Evolutionary conservation across 2,113 vertebrate genomes (phyloP).

Genomic region (Eulemur rufifrons): DNA sequence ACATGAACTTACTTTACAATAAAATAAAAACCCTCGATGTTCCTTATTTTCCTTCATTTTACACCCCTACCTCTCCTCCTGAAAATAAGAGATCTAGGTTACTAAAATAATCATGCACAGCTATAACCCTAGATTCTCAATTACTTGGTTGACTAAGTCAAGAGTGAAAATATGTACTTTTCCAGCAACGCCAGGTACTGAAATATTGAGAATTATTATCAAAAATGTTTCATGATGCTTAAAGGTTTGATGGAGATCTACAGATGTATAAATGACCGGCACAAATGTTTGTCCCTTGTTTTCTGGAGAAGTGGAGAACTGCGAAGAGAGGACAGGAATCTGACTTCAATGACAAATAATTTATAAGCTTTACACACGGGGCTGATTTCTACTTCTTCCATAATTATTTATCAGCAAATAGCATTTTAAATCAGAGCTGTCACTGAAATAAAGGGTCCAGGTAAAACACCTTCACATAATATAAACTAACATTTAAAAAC

Average conservation of each 20-base stretch:
- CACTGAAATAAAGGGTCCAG: not conserved
- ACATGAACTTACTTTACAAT: not conserved
- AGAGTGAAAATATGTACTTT: not conserved
- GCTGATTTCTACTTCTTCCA: not conserved
- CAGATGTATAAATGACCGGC: slow-evolving; percentile 60
- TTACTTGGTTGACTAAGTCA: not conserved
- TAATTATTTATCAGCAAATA: not conserved
- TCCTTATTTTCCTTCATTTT: not conserved
- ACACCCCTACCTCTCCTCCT: not conserved
- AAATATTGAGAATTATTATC: not conserved
- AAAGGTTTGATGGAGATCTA: slow-evolving; percentile 37
- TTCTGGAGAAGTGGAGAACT: not conserved
- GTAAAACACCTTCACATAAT: not conserved
- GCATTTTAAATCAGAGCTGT: not conserved
- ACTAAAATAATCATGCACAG: not conserved
- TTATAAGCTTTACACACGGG: not conserved
- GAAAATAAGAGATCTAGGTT: not conserved
- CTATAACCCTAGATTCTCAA: not conserved
- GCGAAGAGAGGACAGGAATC: not conserved
- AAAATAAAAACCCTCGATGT: not conserved
- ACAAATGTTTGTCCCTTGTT: not conserved
- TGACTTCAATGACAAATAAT: not conserved
- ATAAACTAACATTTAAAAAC: not conserved
- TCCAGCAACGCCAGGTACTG: not conserved
- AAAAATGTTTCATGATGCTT: slow-evolving; percentile 31